phyloP scores from a whole-genome alignment of 2,113 vertebrate species.

The Opisthocomus hoazin region DNA sequence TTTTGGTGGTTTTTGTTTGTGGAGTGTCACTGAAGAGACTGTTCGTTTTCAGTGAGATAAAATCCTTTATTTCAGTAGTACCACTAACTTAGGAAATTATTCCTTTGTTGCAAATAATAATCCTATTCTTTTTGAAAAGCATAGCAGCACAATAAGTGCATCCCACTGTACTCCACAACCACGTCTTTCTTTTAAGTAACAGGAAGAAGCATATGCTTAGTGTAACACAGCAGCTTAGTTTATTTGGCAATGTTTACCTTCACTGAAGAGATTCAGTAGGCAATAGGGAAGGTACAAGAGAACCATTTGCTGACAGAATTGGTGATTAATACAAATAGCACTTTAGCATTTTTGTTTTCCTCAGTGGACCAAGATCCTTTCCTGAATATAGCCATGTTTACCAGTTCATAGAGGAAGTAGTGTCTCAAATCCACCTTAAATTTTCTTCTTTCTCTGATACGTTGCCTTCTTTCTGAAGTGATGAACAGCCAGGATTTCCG shows the following conservation, averaged over 20 bases:
- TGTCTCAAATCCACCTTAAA: neutral
- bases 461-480: neutral
- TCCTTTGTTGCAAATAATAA: neutral
- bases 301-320: conserved; percentile 2
- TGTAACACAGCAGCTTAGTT: conserved; percentile 44
- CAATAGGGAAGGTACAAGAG: neutral
- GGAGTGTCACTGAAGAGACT: neutral
- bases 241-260: conserved; percentile 11
- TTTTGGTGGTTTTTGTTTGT: neutral
- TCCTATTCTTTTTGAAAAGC: neutral
- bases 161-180: neutral
- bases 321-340: neutral
- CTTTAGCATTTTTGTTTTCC: neutral
- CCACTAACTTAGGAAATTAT: neutral
- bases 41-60: neutral
- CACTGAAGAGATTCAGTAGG: neutral
- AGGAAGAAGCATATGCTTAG: neutral
- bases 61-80: neutral
- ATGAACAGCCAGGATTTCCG: neutral
- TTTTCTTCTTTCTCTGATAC: neutral
- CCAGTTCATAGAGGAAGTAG: neutral
- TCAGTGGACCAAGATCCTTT: neutral
- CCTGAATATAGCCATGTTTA: neutral
- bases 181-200: neutral
- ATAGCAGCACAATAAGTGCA: neutral